Conservation (phyloP, 2,113 vertebrate genomes). For the Thymallus thymallus region DNA sequence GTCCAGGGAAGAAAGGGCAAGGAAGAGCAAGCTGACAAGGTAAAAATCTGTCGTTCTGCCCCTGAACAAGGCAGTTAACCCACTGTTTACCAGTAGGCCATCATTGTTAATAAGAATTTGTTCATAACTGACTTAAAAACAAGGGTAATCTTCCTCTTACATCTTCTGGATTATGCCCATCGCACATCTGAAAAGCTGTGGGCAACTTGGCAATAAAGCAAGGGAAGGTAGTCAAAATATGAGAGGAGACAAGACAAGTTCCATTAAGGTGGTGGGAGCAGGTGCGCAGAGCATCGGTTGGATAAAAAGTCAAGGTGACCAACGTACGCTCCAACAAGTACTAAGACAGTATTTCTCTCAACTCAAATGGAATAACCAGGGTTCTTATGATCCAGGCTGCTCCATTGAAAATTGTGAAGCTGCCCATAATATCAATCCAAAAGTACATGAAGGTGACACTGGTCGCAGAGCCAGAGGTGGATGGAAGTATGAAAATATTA, state of each 20-base stretch:
- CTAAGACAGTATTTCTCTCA: fast-evolving
- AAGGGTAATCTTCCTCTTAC: not conserved
- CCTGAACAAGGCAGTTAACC: no score
- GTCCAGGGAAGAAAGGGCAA: no score
- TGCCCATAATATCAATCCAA: conserved; percentile 1
- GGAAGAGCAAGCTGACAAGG: no score
- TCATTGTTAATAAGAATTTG: no score
- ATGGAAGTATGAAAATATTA: fast-evolving
- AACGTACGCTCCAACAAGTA: fast-evolving
- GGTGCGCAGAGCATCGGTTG: not conserved
- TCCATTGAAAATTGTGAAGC: not conserved
- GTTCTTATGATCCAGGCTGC: not conserved
- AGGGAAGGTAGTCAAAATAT: conserved; percentile 1
- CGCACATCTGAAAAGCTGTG: no score
- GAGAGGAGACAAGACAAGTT: not conserved
- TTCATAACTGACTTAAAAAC: no score
- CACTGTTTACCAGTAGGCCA: no score
- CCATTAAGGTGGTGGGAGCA: not conserved
- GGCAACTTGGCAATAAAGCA: not conserved
- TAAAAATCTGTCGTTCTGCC: no score
- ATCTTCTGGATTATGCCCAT: no score
- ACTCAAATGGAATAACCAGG: conserved; percentile 19
- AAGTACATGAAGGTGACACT: not conserved
- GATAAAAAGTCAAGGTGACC: conserved; percentile 13
- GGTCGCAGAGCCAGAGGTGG: not conserved